These are phyloP conservation scores for Osmerus mordax DNA, from an alignment of 2,113 vertebrate species.

Conservation along the genomic window DNA sequence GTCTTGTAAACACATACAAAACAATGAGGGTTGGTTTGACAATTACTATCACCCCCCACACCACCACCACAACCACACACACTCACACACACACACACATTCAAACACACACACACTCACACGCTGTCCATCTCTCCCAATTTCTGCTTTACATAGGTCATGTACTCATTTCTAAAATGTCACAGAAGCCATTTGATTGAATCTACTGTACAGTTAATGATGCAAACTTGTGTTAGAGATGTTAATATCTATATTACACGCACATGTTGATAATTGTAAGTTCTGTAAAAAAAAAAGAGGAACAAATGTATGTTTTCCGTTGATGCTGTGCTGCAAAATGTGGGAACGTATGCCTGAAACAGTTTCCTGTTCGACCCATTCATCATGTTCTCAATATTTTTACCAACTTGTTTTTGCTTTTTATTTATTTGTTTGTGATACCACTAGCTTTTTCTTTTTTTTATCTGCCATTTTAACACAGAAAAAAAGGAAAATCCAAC, in stretches of 20 bases:
- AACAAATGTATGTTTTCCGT: conserved; percentile 34
- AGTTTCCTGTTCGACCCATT: conserved; percentile 24
- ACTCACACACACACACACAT: too few species aligned
- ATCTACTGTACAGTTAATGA: conserved; percentile 32
- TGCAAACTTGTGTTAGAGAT: conserved; percentile 45
- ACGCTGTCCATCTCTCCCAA: not conserved
- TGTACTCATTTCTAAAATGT: not conserved
- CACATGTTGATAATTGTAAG: conserved; percentile 43
- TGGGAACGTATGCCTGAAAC: conserved; percentile 20
- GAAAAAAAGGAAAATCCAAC: conserved; percentile 1
- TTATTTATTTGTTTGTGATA: conserved; percentile 54
- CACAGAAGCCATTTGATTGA: conserved; percentile 12
- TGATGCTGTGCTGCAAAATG: conserved; percentile 43
- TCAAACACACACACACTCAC: too few species aligned
- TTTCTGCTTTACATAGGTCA: conserved; percentile 13
- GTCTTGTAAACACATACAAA: conserved; percentile 17
- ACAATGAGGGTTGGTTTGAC: not conserved
- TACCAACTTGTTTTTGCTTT: conserved; percentile 39
- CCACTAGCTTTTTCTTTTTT: conserved; percentile 33
- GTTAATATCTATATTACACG: conserved; percentile 43
- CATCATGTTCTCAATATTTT: conserved; percentile 33
- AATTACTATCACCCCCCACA: conserved; percentile 1
- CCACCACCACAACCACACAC: too few species aligned
- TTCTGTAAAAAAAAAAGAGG: conserved; percentile 38
- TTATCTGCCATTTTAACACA: conserved; percentile 29